These are phyloP conservation scores for Grammomys surdaster DNA, from an alignment of 2,113 vertebrate species.

Conservation along the genomic window DNA sequence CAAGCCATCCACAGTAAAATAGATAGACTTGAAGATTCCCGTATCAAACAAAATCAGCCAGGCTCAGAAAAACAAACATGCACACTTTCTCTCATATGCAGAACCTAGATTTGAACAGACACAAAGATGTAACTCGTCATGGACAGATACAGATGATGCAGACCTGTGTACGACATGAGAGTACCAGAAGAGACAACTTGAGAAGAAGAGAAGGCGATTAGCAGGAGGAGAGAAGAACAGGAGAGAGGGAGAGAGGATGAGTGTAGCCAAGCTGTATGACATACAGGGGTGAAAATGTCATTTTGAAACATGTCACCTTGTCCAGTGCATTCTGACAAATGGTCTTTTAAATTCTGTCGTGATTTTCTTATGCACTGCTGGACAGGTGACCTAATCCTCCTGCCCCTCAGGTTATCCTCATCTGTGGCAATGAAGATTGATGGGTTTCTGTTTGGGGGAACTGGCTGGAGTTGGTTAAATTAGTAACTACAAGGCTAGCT, in stretches of 20 bases:
- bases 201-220: too few species aligned
- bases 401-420: not conserved
- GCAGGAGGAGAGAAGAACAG: not conserved
- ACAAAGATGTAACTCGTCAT: not conserved
- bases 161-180: too few species aligned
- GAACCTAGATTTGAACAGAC: not conserved
- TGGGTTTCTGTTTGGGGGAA: not conserved
- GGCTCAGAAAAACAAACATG: not conserved
- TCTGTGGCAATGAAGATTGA: not conserved
- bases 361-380: not conserved
- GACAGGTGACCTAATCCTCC: not conserved
- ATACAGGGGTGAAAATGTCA: not conserved
- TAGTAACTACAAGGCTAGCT: not conserved
- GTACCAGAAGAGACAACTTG: not conserved
- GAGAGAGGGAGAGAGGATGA: too few species aligned
- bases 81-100: not conserved
- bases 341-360: not conserved
- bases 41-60: not conserved
- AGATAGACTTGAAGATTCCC: not conserved
- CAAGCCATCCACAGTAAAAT: not conserved
- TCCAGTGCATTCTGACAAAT: not conserved
- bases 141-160: not conserved
- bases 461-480: slow-evolving; percentile 13
- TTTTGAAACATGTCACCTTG: not conserved
- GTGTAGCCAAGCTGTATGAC: too few species aligned